Conservation (phyloP, 2,888 invertebrate genomes). For the Argynnis bischoffii region DNA sequence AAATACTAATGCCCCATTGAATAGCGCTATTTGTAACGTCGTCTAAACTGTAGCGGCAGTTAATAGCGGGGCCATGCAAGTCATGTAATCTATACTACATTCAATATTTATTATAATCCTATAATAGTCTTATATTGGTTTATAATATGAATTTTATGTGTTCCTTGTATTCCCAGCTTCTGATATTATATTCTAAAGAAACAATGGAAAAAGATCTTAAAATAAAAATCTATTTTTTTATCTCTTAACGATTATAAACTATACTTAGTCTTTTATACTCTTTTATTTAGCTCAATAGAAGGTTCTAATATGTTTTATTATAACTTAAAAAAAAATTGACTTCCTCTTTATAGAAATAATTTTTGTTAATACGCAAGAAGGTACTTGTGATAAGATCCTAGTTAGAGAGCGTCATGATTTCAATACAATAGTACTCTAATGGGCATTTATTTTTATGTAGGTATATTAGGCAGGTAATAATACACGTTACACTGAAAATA, state of each 20-base stretch:
- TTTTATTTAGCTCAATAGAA: too few relatives aligned
- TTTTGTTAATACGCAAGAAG: slow-evolving; percentile 9
- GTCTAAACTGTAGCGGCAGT: slow-evolving; percentile 26
- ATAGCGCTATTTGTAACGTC: slow-evolving; percentile 74
- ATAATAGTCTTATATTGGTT: background rate
- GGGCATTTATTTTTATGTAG: too few relatives aligned
- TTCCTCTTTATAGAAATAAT: slow-evolving; percentile 6
- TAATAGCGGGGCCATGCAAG: slow-evolving; percentile 21
- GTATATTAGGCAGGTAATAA: too few relatives aligned
- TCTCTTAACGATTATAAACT: too few relatives aligned
- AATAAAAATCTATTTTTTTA: too few relatives aligned
- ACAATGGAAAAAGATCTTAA: too few relatives aligned
- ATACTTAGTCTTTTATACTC: too few relatives aligned
- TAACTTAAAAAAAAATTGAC: background rate
- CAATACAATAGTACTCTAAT: background rate
- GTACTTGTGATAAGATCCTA: slow-evolving; percentile 6
- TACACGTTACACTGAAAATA: too few relatives aligned
- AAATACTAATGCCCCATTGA: slow-evolving; percentile 80
- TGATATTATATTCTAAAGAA: too few relatives aligned
- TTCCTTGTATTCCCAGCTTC: too few relatives aligned
- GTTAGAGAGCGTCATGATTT: background rate
- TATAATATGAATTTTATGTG: too few relatives aligned
- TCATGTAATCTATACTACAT: background rate
- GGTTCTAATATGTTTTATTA: too few relatives aligned
- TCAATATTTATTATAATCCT: background rate